Conservation (phyloP, 2,888 invertebrate species). For the Tricholauxania praeusta region DNA sequence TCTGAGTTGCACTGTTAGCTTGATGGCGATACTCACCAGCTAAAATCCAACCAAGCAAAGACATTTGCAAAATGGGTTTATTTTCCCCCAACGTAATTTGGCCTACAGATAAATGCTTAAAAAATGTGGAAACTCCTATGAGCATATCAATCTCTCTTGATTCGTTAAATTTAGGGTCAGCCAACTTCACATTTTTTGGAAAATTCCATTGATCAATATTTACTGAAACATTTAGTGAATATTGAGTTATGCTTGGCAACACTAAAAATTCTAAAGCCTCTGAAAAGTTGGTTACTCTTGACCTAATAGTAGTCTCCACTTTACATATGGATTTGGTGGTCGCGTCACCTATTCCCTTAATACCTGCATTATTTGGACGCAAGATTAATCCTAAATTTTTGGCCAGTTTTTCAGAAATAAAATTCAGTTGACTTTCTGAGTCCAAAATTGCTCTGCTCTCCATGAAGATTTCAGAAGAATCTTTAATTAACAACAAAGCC, state of each 20-base stretch:
- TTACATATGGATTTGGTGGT: neutral
- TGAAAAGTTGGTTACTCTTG: constrained; percentile 8
- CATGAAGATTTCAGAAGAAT: neutral
- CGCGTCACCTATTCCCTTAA: neutral
- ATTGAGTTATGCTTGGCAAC: constrained; percentile 12
- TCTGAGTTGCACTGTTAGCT: neutral
- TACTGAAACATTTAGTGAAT: neutral
- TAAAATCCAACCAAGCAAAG: constrained; percentile 11
- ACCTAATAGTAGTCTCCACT: neutral
- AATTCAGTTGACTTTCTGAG: constrained; percentile 25
- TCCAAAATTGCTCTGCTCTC: neutral
- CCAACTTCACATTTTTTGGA: neutral
- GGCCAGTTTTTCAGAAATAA: neutral
- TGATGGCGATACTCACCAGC: constrained; percentile 6
- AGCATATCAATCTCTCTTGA: neutral
- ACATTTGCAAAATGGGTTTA: constrained; percentile 5
- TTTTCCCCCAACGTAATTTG: constrained; percentile 2
- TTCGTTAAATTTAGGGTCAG: constrained; percentile 16
- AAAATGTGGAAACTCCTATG: constrained; percentile 6
- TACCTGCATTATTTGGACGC: neutral
- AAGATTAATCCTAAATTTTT: constrained; percentile 8
- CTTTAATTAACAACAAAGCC: constrained; percentile 1
- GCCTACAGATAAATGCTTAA: neutral
- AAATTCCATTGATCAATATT: neutral
- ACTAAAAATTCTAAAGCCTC: neutral